A percentile compares a stretch with the other conserved stretches of the same genome.
phyloP scores from a whole-genome alignment of 2,113 vertebrate genomes.

The Bostrychus sinensis region DNA sequence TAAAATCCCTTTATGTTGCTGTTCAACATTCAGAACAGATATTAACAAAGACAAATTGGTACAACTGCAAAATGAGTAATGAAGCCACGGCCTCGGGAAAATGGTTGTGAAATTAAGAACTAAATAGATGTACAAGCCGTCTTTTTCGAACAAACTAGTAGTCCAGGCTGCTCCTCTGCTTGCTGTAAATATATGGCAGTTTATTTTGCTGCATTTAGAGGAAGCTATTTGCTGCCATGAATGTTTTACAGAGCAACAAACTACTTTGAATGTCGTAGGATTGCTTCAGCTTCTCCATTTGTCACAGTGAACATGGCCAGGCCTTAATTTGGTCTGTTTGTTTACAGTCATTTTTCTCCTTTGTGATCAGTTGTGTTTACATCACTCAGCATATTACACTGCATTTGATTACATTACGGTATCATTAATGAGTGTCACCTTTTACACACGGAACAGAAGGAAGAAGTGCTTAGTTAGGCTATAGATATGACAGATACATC shows the following conservation, averaged over 20 bases:
- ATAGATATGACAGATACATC: neutral
- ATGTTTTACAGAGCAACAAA: constrained; percentile 10
- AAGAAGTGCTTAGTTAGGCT: neutral
- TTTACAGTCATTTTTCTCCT: constrained; percentile 1
- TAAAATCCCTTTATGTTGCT: constrained; percentile 20
- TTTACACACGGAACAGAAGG: neutral
- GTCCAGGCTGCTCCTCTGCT: neutral
- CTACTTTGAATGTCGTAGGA: constrained; percentile 4
- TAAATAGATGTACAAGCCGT: neutral
- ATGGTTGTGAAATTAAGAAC: constrained; percentile 14
- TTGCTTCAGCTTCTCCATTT: constrained; percentile 1
- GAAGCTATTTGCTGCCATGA: constrained; percentile 11
- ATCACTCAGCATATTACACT: constrained; percentile 5
- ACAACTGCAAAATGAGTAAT: neutral
- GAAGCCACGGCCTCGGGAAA: neutral
- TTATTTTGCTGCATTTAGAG: constrained; percentile 3
- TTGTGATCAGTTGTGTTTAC: constrained; percentile 9
- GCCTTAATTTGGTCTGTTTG: constrained; percentile 16
- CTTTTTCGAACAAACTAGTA: neutral
- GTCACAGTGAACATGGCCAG: constrained; percentile 1
- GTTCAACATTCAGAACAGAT: constrained; percentile 24
- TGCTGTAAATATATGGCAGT: neutral
- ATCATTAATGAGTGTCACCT: constrained; percentile 2
- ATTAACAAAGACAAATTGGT: constrained; percentile 6
- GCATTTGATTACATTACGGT: constrained; percentile 1